Evolutionary conservation across 2,888 invertebrate genomes (phyloP), one percentile per base, ranked within the genome.

Genomic region (Hypselothyrea guttata): DNA sequence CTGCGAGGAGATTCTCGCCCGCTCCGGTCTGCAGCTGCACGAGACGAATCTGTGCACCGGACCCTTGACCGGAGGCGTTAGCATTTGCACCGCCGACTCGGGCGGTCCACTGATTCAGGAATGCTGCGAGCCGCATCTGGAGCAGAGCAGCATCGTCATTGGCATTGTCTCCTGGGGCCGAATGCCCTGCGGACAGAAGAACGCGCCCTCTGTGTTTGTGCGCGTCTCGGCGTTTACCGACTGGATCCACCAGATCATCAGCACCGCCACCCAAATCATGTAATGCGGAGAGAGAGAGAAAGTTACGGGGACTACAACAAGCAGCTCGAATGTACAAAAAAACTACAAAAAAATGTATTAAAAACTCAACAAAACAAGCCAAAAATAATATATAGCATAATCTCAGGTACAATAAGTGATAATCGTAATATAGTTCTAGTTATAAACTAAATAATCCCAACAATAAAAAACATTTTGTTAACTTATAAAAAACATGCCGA

Each of bases 141-240:
- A 79, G n/a, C 72, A 75, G 31, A 65, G 60, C 16, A 71, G 75
- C 55, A 82, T 82, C 1, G 85, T 86, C 70, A 86, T 91, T 51
- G 92, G 92, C 61, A 87, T 92, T 41, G 91, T 91, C 8, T 91
- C 92, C 1, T 92, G 91, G 91, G 91, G 91, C 9, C 71, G 85
- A 49, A 86, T 88, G 65, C 91, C 91, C 1, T 91, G 91, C 60
- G 91, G 91, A 3, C 78, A 82, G 28, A 76, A 75, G 30, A 88
- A 89, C 46, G 79, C 88, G 0, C 91, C 91, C 0, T 90, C 91
- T 0, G 91, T 91, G 1, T 91, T 91, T 84, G 91, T 91, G 2
- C 88, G 90, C 13, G 91, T 91, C 3, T 89, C 91, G 0, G 88
- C 90, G 1, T 91, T 90, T 72, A 71, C 89, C 16, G 78, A 89